Conservation (phyloP, 2,888 invertebrate genomes). For the Scaptomyza tumidula region DNA sequence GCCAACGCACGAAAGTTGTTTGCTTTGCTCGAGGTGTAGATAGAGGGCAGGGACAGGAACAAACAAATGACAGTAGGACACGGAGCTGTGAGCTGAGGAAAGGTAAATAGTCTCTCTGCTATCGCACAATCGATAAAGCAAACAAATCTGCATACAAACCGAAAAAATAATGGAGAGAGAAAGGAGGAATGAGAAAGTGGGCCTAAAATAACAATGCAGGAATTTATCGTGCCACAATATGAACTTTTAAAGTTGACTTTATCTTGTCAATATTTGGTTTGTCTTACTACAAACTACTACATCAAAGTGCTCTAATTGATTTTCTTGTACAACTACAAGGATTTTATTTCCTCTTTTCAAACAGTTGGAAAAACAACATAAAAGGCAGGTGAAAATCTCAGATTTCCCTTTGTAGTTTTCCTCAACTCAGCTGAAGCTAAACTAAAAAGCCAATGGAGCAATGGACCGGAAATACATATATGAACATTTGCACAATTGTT, state of each 20-base stretch:
- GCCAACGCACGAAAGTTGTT: slow-evolving; percentile 53
- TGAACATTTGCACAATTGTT: slow-evolving; percentile 30
- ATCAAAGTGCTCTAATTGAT: slow-evolving; percentile 24
- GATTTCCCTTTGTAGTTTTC: slow-evolving; percentile 13
- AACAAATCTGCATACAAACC: slow-evolving; percentile 50
- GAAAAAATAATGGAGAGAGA: not conserved
- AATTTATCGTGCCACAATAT: slow-evolving; percentile 45
- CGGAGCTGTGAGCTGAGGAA: slow-evolving; percentile 23
- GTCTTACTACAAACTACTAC: slow-evolving; percentile 10
- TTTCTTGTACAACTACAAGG: slow-evolving; percentile 1
- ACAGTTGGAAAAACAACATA: not conserved
- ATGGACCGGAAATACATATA: slow-evolving; percentile 60
- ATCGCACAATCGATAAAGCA: slow-evolving; percentile 67
- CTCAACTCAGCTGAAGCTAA: slow-evolving; percentile 11
- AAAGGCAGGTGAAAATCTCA: not conserved
- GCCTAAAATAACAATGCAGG: slow-evolving; percentile 21
- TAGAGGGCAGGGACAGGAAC: slow-evolving; percentile 1
- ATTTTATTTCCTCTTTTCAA: not conserved
- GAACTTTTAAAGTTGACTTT: slow-evolving; percentile 43
- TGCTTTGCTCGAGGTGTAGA: slow-evolving; percentile 47
- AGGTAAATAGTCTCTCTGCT: slow-evolving; percentile 35
- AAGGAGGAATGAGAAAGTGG: not conserved
- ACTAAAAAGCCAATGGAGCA: slow-evolving; percentile 64
- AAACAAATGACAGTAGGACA: slow-evolving; percentile 14
- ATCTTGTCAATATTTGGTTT: slow-evolving; percentile 36